Conservation (phyloP, 2,113 vertebrate genomes). For the Herpailurus yagouaroundi region DNA sequence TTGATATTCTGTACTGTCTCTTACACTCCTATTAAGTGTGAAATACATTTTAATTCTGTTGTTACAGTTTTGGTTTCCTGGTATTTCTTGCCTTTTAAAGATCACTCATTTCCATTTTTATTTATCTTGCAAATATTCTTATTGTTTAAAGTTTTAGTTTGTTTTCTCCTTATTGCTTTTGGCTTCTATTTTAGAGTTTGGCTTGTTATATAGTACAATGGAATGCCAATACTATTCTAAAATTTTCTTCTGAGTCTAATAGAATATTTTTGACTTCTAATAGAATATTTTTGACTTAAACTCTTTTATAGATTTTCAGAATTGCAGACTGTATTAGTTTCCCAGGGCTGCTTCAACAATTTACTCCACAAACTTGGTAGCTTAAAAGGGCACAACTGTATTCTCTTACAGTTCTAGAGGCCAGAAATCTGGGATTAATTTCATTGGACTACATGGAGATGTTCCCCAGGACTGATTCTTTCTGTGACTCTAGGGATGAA, state of each 20-base stretch:
- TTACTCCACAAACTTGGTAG: background rate
- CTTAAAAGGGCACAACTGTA: background rate
- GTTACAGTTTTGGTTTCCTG: conserved; percentile 4
- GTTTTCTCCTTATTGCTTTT: background rate
- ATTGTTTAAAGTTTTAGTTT: conserved; percentile 2
- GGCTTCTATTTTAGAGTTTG: background rate
- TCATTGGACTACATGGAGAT: background rate
- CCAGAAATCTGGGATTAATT: background rate
- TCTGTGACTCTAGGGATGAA: background rate
- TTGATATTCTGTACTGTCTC: conserved; percentile 11
- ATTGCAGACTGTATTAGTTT: background rate
- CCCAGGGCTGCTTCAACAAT: background rate
- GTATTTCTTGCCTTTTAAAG: conserved; percentile 27
- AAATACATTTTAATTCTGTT: conserved; percentile 11
- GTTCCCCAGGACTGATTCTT: background rate
- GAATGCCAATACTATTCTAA: conserved; percentile 7
- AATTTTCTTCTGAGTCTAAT: background rate
- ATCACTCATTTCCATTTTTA: conserved; percentile 28
- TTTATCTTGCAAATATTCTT: background rate
- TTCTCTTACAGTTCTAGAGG: background rate
- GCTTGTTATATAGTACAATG: background rate
- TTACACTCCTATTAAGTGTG: background rate
- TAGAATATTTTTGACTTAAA: conserved; percentile 7
- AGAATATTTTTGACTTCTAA: background rate
- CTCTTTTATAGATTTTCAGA: conserved; percentile 28